Percentiles rank a stretch among this genome's conserved stretches.
Conservation (phyloP, 2,797 vertebrate species). For the Propithecus deckenii region DNA sequence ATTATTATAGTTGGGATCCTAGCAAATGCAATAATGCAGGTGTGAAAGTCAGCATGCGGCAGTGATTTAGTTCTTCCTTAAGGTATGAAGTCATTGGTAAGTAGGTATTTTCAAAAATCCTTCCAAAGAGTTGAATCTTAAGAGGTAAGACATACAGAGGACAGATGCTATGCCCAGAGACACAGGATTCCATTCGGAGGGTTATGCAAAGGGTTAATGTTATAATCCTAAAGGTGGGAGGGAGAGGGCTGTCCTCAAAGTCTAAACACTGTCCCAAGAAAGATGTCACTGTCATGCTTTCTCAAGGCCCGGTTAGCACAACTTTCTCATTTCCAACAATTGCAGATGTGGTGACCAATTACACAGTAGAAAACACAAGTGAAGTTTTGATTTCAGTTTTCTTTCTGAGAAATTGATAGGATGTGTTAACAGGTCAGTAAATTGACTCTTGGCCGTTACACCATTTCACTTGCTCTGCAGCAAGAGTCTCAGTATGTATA, state of each 20-base stretch:
- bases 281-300: background rate
- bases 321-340: background rate
- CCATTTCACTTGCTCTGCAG: background rate
- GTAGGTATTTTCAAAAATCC: background rate
- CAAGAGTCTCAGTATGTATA: background rate
- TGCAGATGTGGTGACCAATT: background rate
- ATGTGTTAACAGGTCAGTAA: background rate
- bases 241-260: background rate
- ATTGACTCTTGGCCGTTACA: background rate
- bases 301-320: background rate
- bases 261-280: background rate
- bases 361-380: background rate
- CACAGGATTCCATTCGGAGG: background rate
- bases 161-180: background rate
- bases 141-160: background rate
- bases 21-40: background rate
- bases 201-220: background rate
- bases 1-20: background rate
- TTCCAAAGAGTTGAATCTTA: background rate
- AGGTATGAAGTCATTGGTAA: background rate
- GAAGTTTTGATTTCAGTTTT: constrained; percentile 20
- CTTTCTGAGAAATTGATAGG: background rate
- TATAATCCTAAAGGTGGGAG: background rate
- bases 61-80: background rate
- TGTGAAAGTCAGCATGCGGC: background rate